phyloP scores from a whole-genome alignment of 2,113 vertebrate species.

The Vidua chalybeata region DNA sequence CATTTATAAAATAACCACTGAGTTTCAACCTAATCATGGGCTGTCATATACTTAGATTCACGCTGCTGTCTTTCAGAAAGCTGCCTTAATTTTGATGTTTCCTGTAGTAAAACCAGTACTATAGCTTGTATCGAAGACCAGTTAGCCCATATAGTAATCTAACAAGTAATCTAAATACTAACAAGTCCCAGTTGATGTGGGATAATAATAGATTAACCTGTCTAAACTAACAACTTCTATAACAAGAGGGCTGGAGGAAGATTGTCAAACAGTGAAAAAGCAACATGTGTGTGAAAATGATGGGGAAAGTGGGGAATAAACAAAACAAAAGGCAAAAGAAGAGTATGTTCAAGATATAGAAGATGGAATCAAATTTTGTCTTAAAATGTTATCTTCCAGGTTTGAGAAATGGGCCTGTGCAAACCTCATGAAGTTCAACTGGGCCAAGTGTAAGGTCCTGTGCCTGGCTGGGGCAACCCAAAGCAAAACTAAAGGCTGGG shows the following conservation, averaged over 20 bases:
- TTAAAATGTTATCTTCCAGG: not conserved
- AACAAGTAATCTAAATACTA: not conserved
- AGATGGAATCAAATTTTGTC: not conserved
- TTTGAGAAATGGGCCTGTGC: accelerated
- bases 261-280: not conserved
- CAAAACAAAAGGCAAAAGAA: not conserved
- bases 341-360: not conserved
- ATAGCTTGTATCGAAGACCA: not conserved
- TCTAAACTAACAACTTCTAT: not conserved
- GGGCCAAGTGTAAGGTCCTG: not conserved
- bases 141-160: not conserved
- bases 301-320: accelerated
- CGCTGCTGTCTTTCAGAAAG: not conserved
- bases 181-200: not conserved
- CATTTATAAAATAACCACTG: not conserved
- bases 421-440: not conserved
- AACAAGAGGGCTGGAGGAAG: not conserved
- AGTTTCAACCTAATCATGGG: not conserved
- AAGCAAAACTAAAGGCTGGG: not conserved
- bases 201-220: not conserved
- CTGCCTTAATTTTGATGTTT: not conserved
- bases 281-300: not conserved
- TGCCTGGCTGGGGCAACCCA: accelerated
- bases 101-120: not conserved
- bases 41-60: not conserved